Evolutionary conservation across 2,888 invertebrate species (phyloP), one percentile per base, ranked within the genome.

Genomic region (Tupiocoris notatus): DNA sequence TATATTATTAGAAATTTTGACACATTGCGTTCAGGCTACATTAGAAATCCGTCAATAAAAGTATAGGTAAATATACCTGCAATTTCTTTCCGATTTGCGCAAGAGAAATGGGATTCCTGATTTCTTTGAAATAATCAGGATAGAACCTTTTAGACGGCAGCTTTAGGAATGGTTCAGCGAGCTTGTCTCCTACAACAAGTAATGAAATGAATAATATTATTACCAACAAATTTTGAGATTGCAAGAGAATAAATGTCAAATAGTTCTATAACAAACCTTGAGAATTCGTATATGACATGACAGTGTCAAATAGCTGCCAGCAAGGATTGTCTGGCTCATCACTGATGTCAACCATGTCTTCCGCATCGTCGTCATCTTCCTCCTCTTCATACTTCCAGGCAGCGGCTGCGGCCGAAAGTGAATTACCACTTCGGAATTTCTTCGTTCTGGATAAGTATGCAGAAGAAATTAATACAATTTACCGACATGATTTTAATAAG

Each of bases 51-150:
- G n/a, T n/a, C n/a, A 39, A 39, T 12, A 39, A 39, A 39, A 39
- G 39, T 7, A 39, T 7, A 7, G 39, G 39, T 7, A 3, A 3
- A 20, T 7, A 80, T 80, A 86, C 85, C 83, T 90, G 88, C n/a
- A 95, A 87, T 83, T 94, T 94, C 76, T 90, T 90, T 80, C 90
- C 88, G 78, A 99, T 97, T 86, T 97, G 96, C 80, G 92, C 90
- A 82, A 99, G 86, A 0, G 98, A 97, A 81, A 99, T 91, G 0
- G 99, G 98, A 82, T 94, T 93, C 83, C 95, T 94, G 70, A 99
- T 98, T 83, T 96, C 95, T 81, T 94, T 93, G 85, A 97, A 99
- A 84, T 99, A 99, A 85, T 98, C 98, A 0, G 98, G 95, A 86
- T 98, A 97, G 80, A 91, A 91, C 76, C 96, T 87, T 63, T 91